Evolutionary conservation across 53 echinoderm and acorn worm species (phyloP).

Genomic region (Actinopyga echinites): DNA sequence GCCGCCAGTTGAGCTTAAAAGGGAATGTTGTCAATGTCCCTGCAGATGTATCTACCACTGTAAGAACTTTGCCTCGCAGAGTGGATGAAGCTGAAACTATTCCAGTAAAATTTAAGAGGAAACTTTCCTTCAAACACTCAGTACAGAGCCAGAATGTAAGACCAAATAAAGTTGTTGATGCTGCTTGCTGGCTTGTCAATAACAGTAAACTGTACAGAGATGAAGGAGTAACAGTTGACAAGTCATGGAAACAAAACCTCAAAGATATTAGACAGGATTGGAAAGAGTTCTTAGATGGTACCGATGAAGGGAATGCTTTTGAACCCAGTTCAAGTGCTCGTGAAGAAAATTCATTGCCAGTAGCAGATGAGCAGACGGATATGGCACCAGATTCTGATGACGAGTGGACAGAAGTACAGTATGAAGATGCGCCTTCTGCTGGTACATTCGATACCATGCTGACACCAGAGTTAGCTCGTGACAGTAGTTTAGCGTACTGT

Average conservation of each 20-base stretch:
- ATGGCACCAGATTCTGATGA: constrained; percentile 38
- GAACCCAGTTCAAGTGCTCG: too few relatives aligned
- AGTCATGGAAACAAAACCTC: constrained; percentile 8
- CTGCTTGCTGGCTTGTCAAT: constrained; percentile 45
- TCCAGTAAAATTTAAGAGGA: constrained; percentile 52
- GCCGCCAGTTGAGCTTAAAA: constrained; percentile 30
- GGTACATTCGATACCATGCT: constrained; percentile 46
- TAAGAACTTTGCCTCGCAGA: constrained; percentile 26
- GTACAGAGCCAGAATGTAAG: constrained; percentile 51
- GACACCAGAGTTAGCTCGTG: not conserved
- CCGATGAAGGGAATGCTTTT: not conserved
- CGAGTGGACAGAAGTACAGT: constrained; percentile 44
- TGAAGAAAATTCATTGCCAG: not conserved
- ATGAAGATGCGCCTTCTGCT: constrained; percentile 12
- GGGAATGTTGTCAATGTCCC: constrained; percentile 53
- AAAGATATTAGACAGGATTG: not conserved
- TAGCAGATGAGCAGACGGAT: not conserved
- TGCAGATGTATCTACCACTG: not conserved
- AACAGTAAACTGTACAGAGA: constrained; percentile 29
- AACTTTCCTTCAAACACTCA: constrained; percentile 29
- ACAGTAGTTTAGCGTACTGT: not conserved
- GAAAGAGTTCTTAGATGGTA: not conserved
- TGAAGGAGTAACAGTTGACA: constrained; percentile 25
- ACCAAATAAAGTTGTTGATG: constrained; percentile 47
- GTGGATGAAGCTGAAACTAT: constrained; percentile 20